Base-by-base conservation (phyloP, 2,888 invertebrate genomes). In the Oscheius onirici region DNA sequence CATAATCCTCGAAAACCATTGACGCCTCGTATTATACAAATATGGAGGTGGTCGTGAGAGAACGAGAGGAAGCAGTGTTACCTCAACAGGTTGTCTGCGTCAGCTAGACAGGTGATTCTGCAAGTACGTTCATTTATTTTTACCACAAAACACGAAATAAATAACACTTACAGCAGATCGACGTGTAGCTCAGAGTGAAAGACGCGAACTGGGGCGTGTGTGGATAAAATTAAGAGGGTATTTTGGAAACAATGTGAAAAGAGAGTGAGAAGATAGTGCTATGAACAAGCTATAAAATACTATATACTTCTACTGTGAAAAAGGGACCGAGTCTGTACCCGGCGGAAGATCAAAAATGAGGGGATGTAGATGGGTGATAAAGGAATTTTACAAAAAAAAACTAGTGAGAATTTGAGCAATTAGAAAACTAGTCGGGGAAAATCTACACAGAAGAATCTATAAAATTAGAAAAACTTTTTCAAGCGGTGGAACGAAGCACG, bases 11-110 rank as follows among this genome's bases (percentile, higher is more conserved):
- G 63, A 46, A 63, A 63, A 63, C 63, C 63, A 63, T 63, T 49
- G 63, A 63, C 63, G 63, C 46, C 63, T 61, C 58, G 63, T 46
- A 63, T 63, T 49, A 63, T 63, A 63, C 63, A 63, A 63, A 63
- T 63, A 63, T 22, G 20, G 49, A 22, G 17, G 17, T 22, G 49
- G 22, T 49, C 20, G 49, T 34, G 34, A 34, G 34, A 6, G 34
- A 8, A 34, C 34, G 34, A 34, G 8, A 8, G 34, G 34, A 34
- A 34, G 34, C 8, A 8, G 34, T 3, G 34, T 8, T 34, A 34
- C 34, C 34, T 34, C 34, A 34, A 34, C 34, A 34, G 8, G 34
- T 34, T 8, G 34, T 34, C 8, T 34, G 34, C 34, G 34, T 34
- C 34, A 34, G 3, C 34, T 34, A 34, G 5, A 3, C 34, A 34